Base-by-base conservation (phyloP, 2,113 vertebrate genomes). In the Thalassoma bifasciatum region DNA sequence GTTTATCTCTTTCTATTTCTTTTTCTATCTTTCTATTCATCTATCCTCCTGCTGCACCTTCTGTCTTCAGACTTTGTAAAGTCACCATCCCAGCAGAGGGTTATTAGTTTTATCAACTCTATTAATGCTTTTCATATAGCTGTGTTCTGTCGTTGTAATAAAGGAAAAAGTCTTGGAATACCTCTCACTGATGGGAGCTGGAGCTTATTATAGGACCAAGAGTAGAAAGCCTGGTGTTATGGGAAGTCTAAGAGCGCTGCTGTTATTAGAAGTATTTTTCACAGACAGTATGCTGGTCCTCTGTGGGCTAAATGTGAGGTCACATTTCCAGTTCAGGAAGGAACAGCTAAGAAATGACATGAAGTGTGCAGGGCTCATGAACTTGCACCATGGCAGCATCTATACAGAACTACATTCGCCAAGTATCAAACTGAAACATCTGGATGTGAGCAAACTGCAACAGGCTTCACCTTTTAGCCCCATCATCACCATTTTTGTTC, bases 211-310 rank as follows among this genome's bases (percentile, higher is more conserved):
- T 13, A 11, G 30, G 3, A 4, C 30, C 30, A 30, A 30, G 30
- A 30, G 30, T 30, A 30, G 3, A 30, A 30, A 30, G 3, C 30
- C 30, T 4, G 6, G 30, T 4, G 30, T 30, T 30, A 30, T 30
- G 30, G 6, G 30, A 30, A 30, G 30, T 30, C 30, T 30, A 30
- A 30, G 30, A 30, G 30, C 30, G 6, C 30, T 30, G 30, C 30
- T 30, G 34, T 58, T 74, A 66, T 61, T 52, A 42, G 17, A 63
- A 26, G 46, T 36, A 63, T 54, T 62, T 16, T 5, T 63, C 56
- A 58, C 3, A 30, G 6, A 30, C 30, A 30, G 30, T 30, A 30
- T 6, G 30, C 30, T 30, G 3, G 30, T 3, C 6, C 6, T 30
- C 30, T 30, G 30, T 30, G 30, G 30, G 30, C 30, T 30, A 4